phyloP scores from a whole-genome alignment of 2,113 vertebrate species.

The Butorides virescens region DNA sequence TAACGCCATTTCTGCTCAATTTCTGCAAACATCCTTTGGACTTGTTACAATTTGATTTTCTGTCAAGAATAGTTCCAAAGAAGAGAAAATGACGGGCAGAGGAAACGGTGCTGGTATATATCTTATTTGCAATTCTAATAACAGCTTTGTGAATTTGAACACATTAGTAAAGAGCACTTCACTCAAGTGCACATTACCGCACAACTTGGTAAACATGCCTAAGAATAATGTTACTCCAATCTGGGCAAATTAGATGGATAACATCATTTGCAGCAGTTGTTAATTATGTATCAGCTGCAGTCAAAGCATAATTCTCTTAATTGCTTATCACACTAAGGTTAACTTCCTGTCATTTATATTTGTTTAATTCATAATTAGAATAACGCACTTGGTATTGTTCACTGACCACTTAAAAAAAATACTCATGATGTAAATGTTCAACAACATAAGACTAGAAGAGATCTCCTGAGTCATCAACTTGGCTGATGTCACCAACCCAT shows the following conservation, averaged over 20 bases:
- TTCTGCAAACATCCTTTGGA: conserved; percentile 19
- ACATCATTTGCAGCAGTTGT: neutral
- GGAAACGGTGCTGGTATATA: neutral
- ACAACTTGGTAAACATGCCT: conserved; percentile 20
- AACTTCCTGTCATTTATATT: neutral
- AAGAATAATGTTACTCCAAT: neutral
- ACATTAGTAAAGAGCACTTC: conserved; percentile 43
- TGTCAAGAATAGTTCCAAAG: neutral
- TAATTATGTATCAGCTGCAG: conserved; percentile 34
- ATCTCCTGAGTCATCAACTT: neutral
- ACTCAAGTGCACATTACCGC: conserved; percentile 34
- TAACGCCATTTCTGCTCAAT: neutral
- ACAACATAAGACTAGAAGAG: neutral
- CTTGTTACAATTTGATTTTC: conserved; percentile 31
- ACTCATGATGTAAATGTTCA: neutral
- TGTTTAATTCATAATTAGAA: conserved; percentile 21
- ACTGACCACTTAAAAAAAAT: neutral
- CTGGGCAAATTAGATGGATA: conserved; percentile 20
- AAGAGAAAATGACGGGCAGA: conserved; percentile 1
- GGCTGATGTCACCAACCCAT: neutral
- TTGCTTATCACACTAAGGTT: conserved; percentile 1
- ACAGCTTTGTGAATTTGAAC: conserved; percentile 24
- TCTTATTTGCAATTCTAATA: conserved; percentile 54
- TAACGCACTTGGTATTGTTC: neutral
- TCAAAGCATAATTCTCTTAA: conserved; percentile 12